These are phyloP conservation scores for Acleris emargana DNA, from an alignment of 2,888 invertebrate species.

Conservation along the genomic window DNA sequence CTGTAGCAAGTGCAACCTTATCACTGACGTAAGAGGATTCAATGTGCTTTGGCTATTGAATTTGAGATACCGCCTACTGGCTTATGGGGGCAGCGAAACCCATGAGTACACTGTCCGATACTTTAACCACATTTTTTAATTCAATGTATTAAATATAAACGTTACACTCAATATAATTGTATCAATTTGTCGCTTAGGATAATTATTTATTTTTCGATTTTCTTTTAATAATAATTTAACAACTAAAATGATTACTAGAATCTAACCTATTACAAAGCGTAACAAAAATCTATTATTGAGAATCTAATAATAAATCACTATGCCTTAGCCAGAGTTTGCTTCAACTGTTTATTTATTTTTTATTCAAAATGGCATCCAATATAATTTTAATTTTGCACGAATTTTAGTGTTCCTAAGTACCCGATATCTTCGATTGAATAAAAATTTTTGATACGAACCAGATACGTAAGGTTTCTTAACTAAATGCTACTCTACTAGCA, in stretches of 20 bases:
- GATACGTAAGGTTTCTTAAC: neutral
- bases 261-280: constrained; percentile 72
- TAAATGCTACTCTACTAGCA: neutral
- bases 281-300: constrained; percentile 69
- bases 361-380: constrained; percentile 55
- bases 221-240: constrained; percentile 53
- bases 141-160: constrained; percentile 36
- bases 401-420: no score
- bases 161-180: constrained; percentile 60
- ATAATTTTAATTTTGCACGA: constrained; percentile 23
- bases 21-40: no score
- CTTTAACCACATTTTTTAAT: constrained; percentile 59
- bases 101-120: constrained; percentile 52
- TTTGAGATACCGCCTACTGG: no score
- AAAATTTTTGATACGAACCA: constrained; percentile 18
- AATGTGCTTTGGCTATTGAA: no score
- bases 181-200: constrained; percentile 47
- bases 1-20: no score
- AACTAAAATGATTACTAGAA: constrained; percentile 66
- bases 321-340: constrained; percentile 60
- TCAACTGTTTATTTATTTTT: constrained; percentile 46
- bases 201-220: constrained; percentile 44
- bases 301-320: constrained; percentile 76
- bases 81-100: neutral
- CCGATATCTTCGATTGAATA: constrained; percentile 4